Percentiles rank a stretch among this genome's conserved stretches.
Evolutionary conservation across 2,888 invertebrate species (phyloP).

Genomic region (Apamea anceps): DNA sequence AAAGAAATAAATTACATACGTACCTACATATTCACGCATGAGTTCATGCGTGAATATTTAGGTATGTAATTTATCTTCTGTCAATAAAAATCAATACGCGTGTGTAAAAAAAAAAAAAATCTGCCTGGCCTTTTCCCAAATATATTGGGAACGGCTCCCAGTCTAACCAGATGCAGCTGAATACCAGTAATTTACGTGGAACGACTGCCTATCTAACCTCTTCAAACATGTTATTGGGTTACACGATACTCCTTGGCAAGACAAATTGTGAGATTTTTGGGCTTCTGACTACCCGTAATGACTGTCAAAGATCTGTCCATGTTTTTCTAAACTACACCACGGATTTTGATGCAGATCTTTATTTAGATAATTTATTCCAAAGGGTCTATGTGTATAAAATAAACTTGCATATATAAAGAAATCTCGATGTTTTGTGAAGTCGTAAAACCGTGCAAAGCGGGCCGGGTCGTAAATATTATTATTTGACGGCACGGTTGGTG

Average conservation of each 20-base stretch:
- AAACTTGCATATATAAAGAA: neutral
- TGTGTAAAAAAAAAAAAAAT: too few relatives aligned
- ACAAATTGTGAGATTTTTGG: neutral
- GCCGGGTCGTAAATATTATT: neutral
- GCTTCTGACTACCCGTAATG: neutral
- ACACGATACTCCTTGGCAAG: neutral
- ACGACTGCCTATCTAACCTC: neutral
- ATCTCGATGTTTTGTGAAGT: neutral
- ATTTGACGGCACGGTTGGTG: too few relatives aligned
- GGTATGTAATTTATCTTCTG: conserved; percentile 37
- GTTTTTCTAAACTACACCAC: neutral
- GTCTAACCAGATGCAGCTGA: neutral
- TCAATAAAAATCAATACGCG: neutral
- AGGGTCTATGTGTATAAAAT: neutral
- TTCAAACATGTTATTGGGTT: neutral
- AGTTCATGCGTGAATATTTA: conserved; percentile 14
- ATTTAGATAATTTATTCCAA: neutral
- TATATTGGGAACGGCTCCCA: neutral
- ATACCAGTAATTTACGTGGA: neutral
- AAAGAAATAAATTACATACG: too few relatives aligned
- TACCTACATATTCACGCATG: too few relatives aligned
- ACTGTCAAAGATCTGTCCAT: neutral
- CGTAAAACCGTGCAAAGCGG: too few relatives aligned
- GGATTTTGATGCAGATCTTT: neutral
- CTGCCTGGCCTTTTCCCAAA: neutral